Percentiles rank a stretch among this genome's conserved stretches.
Evolutionary conservation across 2,797 vertebrate genomes (phyloP).

Genomic region (Acrossocheilus wenchowensis): DNA sequence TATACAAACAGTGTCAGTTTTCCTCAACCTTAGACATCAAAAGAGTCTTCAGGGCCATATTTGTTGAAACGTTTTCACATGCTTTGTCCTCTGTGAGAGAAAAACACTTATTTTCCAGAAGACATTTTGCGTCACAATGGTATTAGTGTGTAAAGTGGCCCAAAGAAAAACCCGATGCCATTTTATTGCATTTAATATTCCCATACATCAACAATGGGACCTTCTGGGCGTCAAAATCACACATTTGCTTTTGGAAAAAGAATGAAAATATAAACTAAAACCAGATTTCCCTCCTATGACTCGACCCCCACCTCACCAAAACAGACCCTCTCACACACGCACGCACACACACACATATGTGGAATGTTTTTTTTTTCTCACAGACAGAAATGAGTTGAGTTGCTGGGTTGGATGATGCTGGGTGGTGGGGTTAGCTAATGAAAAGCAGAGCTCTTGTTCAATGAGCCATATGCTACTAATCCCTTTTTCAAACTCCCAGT

Average conservation of each 20-base stretch:
- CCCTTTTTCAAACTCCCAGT: constrained; percentile 64
- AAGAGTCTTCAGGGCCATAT: constrained; percentile 33
- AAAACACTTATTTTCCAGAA: constrained; percentile 35
- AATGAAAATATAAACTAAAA: constrained; percentile 60
- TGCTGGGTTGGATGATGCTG: constrained; percentile 59
- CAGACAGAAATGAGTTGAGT: constrained; percentile 66
- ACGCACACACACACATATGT: constrained; percentile 50
- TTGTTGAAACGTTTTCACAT: constrained; percentile 48
- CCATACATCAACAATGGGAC: constrained; percentile 41
- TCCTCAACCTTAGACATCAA: constrained; percentile 44
- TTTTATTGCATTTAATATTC: constrained; percentile 47
- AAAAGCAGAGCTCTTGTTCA: constrained; percentile 65
- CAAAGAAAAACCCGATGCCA: neutral
- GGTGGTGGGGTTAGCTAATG: constrained; percentile 62
- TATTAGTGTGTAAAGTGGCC: constrained; percentile 45
- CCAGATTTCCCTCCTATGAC: constrained; percentile 59
- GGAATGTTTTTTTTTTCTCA: constrained; percentile 62
- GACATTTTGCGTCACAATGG: constrained; percentile 52
- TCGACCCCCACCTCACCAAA: constrained; percentile 60
- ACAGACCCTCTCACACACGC: constrained; percentile 49
- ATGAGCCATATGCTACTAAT: constrained; percentile 69
- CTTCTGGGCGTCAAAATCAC: constrained; percentile 39
- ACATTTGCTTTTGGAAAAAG: constrained; percentile 61
- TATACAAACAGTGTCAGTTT: constrained; percentile 45
- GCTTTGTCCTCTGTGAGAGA: constrained; percentile 42